Evolutionary conservation across 2,797 vertebrate species (phyloP).

Genomic region (Lagodon rhomboides): DNA sequence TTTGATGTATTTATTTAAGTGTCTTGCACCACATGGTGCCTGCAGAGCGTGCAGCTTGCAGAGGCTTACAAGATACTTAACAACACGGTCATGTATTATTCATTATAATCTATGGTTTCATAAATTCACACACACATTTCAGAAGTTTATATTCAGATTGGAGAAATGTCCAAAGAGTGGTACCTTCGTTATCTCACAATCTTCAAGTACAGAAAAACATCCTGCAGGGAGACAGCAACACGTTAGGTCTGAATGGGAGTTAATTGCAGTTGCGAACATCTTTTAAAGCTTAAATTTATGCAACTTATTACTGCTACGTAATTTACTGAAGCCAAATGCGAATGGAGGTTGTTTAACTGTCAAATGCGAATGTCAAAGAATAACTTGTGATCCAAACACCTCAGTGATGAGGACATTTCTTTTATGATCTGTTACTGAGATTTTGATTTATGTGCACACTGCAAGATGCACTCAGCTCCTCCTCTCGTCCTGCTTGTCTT

Average conservation of each 20-base stretch:
- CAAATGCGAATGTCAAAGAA: neutral
- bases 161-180: no score
- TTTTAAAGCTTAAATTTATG: neutral
- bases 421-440: neutral
- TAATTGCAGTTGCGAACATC: neutral
- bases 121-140: no score
- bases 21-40: neutral
- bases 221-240: neutral
- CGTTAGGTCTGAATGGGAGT: neutral
- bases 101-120: no score
- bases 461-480: neutral
- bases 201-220: neutral
- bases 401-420: neutral
- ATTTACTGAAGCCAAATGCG: neutral
- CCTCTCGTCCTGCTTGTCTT: neutral
- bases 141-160: no score
- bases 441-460: neutral
- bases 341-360: neutral
- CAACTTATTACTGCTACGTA: neutral
- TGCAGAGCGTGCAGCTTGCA: no score
- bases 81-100: no score
- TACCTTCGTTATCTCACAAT: no score
- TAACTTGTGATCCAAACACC: neutral
- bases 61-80: neutral
- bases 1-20: neutral